phyloP scores from a whole-genome alignment of 2,888 invertebrate genomes.

The Ethmia dodecea region DNA sequence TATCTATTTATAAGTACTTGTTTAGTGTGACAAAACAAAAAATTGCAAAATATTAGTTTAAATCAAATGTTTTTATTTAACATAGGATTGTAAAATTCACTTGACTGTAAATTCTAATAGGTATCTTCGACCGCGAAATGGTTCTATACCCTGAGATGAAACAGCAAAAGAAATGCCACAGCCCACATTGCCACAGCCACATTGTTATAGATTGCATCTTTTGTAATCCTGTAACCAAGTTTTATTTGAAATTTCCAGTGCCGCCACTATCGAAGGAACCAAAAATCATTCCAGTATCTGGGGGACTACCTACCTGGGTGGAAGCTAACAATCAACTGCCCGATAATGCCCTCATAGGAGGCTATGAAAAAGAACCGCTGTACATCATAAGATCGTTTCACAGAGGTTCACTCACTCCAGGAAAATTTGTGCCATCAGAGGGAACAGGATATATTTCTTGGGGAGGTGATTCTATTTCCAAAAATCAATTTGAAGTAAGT shows the following conservation, averaged over 20 bases:
- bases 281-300: constrained; percentile 1
- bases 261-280: constrained; percentile 3
- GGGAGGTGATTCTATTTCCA: constrained; percentile 84
- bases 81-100: no score
- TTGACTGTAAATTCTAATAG: no score
- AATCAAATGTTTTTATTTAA: no score
- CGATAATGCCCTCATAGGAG: constrained; percentile 81
- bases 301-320: constrained; percentile 79
- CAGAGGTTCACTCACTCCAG: constrained; percentile 85
- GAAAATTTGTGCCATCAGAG: constrained; percentile 83
- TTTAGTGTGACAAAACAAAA: no score
- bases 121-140: no score
- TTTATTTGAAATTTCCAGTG: constrained; percentile 5
- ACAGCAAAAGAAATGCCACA: no score
- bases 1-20: no score
- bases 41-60: no score
- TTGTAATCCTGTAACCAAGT: no score
- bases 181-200: no score
- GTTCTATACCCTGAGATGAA: no score
- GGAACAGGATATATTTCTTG: constrained; percentile 83
- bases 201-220: no score
- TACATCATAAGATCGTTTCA: constrained; percentile 82
- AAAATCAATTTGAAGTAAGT: constrained; percentile 81
- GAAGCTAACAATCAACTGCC: constrained; percentile 78
- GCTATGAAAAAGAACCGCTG: constrained; percentile 78